A percentile compares a stretch with the other conserved stretches of the same genome.
These are phyloP conservation scores for Drosophila suboccidentalis DNA, from an alignment of 2,888 invertebrate genomes.

Conservation along the genomic window DNA sequence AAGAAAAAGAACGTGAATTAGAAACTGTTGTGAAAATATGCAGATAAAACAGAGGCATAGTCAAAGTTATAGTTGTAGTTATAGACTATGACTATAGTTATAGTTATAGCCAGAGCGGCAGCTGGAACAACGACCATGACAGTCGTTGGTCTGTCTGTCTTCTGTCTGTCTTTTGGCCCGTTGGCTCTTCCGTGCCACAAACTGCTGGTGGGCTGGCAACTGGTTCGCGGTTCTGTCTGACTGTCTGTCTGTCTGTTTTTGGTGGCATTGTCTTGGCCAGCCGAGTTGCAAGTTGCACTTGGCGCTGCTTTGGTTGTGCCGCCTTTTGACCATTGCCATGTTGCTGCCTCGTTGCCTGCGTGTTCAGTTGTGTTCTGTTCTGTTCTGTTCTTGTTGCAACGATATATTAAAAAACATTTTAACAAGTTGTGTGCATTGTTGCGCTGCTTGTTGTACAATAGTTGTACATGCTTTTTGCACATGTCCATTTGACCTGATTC, in stretches of 20 bases:
- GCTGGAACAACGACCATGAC: conserved; percentile 32
- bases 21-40: conserved; percentile 42
- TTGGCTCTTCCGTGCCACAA: conserved; percentile 30
- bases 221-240: conserved; percentile 39
- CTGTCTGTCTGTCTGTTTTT: conserved; percentile 32
- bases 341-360: conserved; percentile 43
- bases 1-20: conserved; percentile 33
- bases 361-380: conserved; percentile 34
- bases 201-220: conserved; percentile 39
- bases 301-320: conserved; percentile 61
- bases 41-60: conserved; percentile 18
- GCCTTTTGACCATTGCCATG: conserved; percentile 50
- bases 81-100: neutral
- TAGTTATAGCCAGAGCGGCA: conserved; percentile 1
- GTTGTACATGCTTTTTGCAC: conserved; percentile 68
- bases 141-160: conserved; percentile 10
- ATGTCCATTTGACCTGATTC: conserved; percentile 74
- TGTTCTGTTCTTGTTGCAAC: conserved; percentile 41
- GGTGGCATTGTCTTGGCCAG: conserved; percentile 67
- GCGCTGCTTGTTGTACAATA: conserved; percentile 56
- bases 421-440: conserved; percentile 64
- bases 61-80: neutral
- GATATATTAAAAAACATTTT: conserved; percentile 52
- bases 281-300: conserved; percentile 58
- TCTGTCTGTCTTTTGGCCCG: conserved; percentile 6